Evolutionary conservation across 2,113 vertebrate genomes (phyloP).

Genomic region (Larimichthys crocea): DNA sequence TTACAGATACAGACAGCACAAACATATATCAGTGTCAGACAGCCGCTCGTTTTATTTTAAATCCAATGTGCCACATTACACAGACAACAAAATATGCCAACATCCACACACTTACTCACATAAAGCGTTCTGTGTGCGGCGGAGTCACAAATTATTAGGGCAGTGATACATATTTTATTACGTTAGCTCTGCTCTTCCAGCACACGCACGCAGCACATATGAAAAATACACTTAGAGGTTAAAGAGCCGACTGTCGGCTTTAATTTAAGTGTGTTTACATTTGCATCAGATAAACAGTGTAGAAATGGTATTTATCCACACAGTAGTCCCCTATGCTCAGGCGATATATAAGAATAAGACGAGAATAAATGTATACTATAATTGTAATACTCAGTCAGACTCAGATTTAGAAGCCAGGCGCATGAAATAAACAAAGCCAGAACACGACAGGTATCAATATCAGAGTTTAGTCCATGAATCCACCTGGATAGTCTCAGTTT

Average conservation of each 20-base stretch:
- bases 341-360: not conserved
- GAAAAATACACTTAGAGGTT: not conserved
- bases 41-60: conserved; percentile 15
- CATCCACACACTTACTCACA: not conserved
- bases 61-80: not conserved
- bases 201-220: not conserved
- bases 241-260: conserved; percentile 19
- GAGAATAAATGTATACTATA: not conserved
- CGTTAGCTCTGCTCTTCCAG: not conserved
- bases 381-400: too few species aligned
- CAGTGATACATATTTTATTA: not conserved
- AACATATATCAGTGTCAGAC: conserved; percentile 11
- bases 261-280: conserved; percentile 8
- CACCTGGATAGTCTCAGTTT: too few species aligned
- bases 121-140: not conserved
- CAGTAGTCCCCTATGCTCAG: not conserved
- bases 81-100: not conserved
- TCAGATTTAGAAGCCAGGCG: too few species aligned
- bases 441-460: too few species aligned
- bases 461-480: too few species aligned
- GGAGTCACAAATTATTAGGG: not conserved
- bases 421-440: too few species aligned
- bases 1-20: conserved; percentile 3
- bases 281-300: not conserved
- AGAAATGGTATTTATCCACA: not conserved